These are phyloP conservation scores for Taxidea taxus DNA, from an alignment of 2,113 vertebrate genomes.

Conservation along the genomic window DNA sequence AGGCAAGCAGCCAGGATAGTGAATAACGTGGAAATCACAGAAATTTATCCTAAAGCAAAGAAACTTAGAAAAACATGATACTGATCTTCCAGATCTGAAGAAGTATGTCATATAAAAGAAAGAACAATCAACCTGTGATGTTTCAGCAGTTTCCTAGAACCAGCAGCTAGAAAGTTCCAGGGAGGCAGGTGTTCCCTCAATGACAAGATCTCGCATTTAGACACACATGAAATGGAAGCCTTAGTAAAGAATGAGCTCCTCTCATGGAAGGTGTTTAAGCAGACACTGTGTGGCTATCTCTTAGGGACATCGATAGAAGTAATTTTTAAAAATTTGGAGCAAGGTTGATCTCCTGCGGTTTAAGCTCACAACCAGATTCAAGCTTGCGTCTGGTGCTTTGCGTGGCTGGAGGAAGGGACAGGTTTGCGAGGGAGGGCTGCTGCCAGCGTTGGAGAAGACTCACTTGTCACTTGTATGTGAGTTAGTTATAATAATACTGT, in stretches of 20 bases:
- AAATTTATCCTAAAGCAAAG: neutral
- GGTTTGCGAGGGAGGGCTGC: neutral
- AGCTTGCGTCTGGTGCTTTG: constrained; percentile 17
- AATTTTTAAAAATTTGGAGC: neutral
- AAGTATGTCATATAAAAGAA: neutral
- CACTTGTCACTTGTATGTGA: neutral
- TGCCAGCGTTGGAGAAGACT: neutral
- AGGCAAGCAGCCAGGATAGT: neutral
- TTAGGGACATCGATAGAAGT: neutral
- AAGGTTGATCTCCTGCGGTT: neutral
- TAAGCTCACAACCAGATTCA: constrained; percentile 17
- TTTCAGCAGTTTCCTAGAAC: neutral
- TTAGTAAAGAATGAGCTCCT: neutral
- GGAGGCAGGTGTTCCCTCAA: neutral
- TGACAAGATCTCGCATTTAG: neutral
- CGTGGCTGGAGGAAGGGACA: neutral
- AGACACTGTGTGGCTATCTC: neutral
- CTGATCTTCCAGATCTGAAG: constrained; percentile 22
- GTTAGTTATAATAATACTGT: constrained; percentile 31
- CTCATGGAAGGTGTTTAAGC: neutral
- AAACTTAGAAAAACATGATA: neutral
- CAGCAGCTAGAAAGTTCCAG: neutral
- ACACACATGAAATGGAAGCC: neutral
- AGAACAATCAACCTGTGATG: neutral
- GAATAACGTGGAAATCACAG: neutral